A percentile compares a stretch with the other conserved stretches of the same genome.
These are phyloP conservation scores for Carduelis carduelis DNA, from an alignment of 2,797 vertebrate species.

Conservation along the genomic window DNA sequence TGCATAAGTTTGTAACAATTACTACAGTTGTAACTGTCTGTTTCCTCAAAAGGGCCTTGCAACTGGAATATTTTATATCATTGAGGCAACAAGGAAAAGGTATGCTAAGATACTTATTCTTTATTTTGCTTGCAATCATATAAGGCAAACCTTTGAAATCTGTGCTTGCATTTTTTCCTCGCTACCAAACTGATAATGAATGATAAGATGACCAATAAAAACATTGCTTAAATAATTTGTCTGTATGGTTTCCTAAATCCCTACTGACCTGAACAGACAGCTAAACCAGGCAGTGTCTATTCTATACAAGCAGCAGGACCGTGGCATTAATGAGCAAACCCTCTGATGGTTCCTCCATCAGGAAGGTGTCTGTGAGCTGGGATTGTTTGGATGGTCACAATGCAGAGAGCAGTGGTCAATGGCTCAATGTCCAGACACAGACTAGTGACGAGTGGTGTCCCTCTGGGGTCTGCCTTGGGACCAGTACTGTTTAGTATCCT, in stretches of 20 bases:
- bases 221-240: neutral
- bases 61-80: conserved; percentile 69
- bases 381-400: neutral
- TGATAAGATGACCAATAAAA: neutral
- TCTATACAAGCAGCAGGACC: neutral
- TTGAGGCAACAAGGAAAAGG: conserved; percentile 69
- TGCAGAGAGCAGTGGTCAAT: neutral
- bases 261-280: neutral
- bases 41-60: conserved; percentile 68
- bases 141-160: neutral
- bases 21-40: neutral
- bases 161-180: neutral
- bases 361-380: neutral
- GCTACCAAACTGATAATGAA: neutral
- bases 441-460: neutral
- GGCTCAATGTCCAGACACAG: neutral
- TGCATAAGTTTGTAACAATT: neutral
- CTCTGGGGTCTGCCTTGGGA: neutral
- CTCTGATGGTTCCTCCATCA: neutral
- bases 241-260: neutral
- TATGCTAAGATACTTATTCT: conserved; percentile 29
- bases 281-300: neutral
- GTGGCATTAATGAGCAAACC: neutral
- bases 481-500: neutral
- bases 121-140: neutral